Base-by-base conservation (phyloP, 2,888 invertebrate species). In the Callinectes sapidus region DNA sequence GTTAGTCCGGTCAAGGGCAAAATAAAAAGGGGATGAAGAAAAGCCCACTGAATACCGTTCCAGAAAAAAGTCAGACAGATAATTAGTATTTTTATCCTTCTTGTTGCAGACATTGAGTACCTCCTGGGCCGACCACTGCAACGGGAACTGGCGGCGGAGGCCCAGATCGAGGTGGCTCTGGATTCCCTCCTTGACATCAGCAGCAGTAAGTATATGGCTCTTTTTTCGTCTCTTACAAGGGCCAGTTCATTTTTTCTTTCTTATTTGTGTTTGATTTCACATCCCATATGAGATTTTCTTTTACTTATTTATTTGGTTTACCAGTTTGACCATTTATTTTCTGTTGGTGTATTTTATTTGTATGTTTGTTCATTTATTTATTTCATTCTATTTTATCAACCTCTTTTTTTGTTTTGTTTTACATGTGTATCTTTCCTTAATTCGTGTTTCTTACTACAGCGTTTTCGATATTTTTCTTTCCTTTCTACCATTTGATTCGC, bases 111-210 rank as follows among this genome's bases (percentile, higher is more conserved):
- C 95, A 97, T 97, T 71, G 97, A 97, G 95, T 96, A 97, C 90
- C 96, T 98, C 94, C 96, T 98, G 89, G 98, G 98, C 6, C 97
- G 97, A 95, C 97, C 98, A n/a, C 97, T 98, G 95, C 97, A 97
- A 96, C 96, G 96, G 95, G 97, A 97, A 95, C 96, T 98, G 95
- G 96, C 97, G 35, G 96, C 96, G 39, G 97, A 97, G 95, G 98
- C 97, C 93, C 97, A 97, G 94, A 96, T 98, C 92, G 97, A 98
- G 95, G 96, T 97, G 91, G 97, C 97, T 90, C 96, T 97, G 95
- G 97, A 97, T 95, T 97, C 97, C 48, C 96, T 98, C 95, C 96
- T 97, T 89, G 97, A 97, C 95, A 97, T 98, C 94, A 97, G 97
- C 95, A 96, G 97, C 96, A 97, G 98, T 98, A 96, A 95, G 96